phyloP scores from a whole-genome alignment of 2,113 vertebrate species.

The Lichenostomus cassidix region DNA sequence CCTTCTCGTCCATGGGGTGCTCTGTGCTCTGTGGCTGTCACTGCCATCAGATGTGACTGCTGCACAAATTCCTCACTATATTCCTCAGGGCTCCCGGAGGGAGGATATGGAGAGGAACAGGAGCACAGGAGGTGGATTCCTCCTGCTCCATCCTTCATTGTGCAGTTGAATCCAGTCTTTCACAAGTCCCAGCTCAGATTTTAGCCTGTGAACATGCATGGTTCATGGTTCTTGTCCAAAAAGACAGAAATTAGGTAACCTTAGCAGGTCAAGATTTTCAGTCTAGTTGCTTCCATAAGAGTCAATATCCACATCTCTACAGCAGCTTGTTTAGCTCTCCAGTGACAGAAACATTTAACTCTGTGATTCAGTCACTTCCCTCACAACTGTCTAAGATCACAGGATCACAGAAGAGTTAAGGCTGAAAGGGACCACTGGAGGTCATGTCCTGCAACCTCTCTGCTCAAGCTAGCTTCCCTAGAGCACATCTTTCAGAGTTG shows the following conservation, averaged over 20 bases:
- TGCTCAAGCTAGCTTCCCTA: background rate
- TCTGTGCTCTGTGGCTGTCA: background rate
- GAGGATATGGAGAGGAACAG: background rate
- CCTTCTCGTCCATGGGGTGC: rapidly evolving
- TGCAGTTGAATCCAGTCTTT: background rate
- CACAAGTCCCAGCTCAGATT: background rate
- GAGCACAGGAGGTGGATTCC: background rate
- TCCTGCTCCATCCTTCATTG: background rate
- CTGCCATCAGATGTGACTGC: background rate
- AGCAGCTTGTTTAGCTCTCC: background rate
- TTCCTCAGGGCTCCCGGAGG: rapidly evolving
- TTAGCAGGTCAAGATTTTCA: background rate
- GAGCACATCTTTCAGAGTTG: background rate
- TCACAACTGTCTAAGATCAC: background rate
- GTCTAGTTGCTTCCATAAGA: background rate
- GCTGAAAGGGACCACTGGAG: background rate
- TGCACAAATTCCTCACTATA: background rate
- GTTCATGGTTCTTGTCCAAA: background rate
- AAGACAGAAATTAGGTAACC: background rate
- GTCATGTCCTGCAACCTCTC: background rate
- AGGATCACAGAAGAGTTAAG: background rate
- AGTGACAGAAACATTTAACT: background rate
- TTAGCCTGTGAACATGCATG: background rate
- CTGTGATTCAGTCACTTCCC: background rate
- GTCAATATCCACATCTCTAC: background rate